Percentiles rank a stretch among this genome's conserved stretches.
Evolutionary conservation across 2,888 invertebrate species (phyloP).

Genomic region (Eristalis intricaria): DNA sequence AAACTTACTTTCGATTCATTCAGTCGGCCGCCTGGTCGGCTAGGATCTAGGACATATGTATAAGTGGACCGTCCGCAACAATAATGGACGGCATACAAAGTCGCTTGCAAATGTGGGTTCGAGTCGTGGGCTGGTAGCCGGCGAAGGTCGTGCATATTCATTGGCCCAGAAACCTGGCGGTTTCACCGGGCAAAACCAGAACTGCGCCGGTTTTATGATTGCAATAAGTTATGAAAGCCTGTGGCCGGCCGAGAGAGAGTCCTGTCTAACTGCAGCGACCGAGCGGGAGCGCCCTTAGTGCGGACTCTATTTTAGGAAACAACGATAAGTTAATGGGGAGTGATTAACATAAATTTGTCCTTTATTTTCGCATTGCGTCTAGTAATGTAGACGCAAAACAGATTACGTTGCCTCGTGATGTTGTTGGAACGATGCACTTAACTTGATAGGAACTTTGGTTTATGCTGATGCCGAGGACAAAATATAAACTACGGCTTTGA

Average conservation of each 20-base stretch:
- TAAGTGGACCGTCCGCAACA: slow-evolving; percentile 44
- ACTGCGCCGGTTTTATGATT: slow-evolving; percentile 16
- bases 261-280: background rate
- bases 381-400: slow-evolving; percentile 7
- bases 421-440: background rate
- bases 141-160: slow-evolving; percentile 46
- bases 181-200: background rate
- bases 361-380: slow-evolving; percentile 20
- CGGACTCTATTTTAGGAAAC: slow-evolving; percentile 50
- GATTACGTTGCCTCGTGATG: background rate
- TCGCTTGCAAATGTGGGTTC: background rate
- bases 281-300: background rate
- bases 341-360: slow-evolving; percentile 23
- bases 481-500: background rate
- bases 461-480: background rate
- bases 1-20: slow-evolving; percentile 39
- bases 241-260: background rate
- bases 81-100: slow-evolving; percentile 7
- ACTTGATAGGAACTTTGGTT: background rate
- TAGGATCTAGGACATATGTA: slow-evolving; percentile 16
- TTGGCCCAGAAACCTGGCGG: slow-evolving; percentile 48
- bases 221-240: slow-evolving; percentile 56
- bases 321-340: slow-evolving; percentile 43
- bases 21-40: background rate
- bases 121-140: background rate